phyloP scores from a whole-genome alignment of 2,888 invertebrate genomes.

The Mythimna albipuncta region DNA sequence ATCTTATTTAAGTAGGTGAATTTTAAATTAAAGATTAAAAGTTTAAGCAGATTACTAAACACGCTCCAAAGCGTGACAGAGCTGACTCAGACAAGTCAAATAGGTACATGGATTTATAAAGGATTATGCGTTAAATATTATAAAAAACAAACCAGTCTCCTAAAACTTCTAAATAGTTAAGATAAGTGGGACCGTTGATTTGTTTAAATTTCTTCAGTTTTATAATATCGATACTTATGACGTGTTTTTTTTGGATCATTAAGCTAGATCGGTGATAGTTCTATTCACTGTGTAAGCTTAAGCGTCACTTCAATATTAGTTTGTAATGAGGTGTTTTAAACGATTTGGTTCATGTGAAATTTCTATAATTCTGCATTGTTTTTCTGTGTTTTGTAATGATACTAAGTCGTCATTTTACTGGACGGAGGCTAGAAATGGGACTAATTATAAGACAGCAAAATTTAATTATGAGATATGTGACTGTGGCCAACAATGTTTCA shows the following conservation, averaged over 20 bases:
- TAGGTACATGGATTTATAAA: slow-evolving; percentile 8
- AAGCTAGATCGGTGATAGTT: neutral
- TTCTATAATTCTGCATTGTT: neutral
- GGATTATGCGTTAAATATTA: slow-evolving; percentile 35
- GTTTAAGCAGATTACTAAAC: slow-evolving; percentile 26
- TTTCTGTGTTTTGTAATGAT: neutral
- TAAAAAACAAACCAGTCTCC: neutral
- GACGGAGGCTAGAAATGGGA: too few relatives aligned
- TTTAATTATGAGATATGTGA: too few relatives aligned
- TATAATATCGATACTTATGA: neutral
- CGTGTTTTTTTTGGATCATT: neutral
- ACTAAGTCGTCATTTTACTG: too few relatives aligned
- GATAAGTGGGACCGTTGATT: slow-evolving; percentile 15
- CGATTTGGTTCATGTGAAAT: neutral
- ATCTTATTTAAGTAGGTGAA: slow-evolving; percentile 1
- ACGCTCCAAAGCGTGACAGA: slow-evolving; percentile 21
- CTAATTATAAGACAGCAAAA: too few relatives aligned
- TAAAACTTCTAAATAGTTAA: slow-evolving; percentile 11
- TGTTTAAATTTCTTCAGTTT: neutral
- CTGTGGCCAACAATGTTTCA: too few relatives aligned
- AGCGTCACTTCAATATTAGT: too few relatives aligned
- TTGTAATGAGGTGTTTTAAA: neutral
- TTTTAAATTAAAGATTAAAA: slow-evolving; percentile 16
- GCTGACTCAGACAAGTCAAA: slow-evolving; percentile 19
- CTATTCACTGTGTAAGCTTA: neutral